A percentile compares a stretch with the other conserved stretches of the same genome.
Evolutionary conservation across 1,140 invertebrate genomes (phyloP).

Genomic region (Cotesia glomerata): DNA sequence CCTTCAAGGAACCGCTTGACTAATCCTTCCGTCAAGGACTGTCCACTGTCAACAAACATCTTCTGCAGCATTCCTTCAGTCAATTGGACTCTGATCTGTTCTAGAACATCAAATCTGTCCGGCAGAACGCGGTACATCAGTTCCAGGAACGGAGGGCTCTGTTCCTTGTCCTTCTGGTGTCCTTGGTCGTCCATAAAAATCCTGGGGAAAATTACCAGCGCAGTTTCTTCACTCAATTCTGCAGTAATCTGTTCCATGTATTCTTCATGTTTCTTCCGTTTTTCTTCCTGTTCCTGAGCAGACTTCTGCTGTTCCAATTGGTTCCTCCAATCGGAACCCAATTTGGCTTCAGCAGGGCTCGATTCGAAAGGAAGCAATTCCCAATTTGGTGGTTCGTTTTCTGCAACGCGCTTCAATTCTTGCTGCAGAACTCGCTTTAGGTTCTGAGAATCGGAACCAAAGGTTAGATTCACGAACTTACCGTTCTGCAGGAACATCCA

Average conservation of each 20-base stretch:
- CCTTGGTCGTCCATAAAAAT: constrained; percentile 45
- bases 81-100: constrained; percentile 42
- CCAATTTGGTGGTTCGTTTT: constrained; percentile 33
- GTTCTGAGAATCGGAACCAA: constrained; percentile 81
- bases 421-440: constrained; percentile 73
- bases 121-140: constrained; percentile 44
- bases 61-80: constrained; percentile 41
- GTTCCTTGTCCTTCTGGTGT: constrained; percentile 40
- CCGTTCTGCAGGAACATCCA: constrained; percentile 87
- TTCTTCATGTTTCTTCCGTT: constrained; percentile 42
- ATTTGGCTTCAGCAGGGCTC: constrained; percentile 29
- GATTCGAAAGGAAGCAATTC: constrained; percentile 13
- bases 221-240: constrained; percentile 50
- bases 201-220: constrained; percentile 50
- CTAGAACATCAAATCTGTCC: constrained; percentile 48
- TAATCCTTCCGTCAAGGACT: constrained; percentile 41
- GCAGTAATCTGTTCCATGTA: constrained; percentile 48
- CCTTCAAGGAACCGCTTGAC: constrained; percentile 44
- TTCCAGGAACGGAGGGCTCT: constrained; percentile 44
- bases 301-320: constrained; percentile 39
- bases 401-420: constrained; percentile 69
- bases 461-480: constrained; percentile 79
- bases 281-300: constrained; percentile 39
- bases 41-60: constrained; percentile 45
- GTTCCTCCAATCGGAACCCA: constrained; percentile 38